Evolutionary conservation across 2,888 invertebrate species (phyloP), one percentile per base, ranked within the genome.

Genomic region (Holacanthella duospinosa): DNA sequence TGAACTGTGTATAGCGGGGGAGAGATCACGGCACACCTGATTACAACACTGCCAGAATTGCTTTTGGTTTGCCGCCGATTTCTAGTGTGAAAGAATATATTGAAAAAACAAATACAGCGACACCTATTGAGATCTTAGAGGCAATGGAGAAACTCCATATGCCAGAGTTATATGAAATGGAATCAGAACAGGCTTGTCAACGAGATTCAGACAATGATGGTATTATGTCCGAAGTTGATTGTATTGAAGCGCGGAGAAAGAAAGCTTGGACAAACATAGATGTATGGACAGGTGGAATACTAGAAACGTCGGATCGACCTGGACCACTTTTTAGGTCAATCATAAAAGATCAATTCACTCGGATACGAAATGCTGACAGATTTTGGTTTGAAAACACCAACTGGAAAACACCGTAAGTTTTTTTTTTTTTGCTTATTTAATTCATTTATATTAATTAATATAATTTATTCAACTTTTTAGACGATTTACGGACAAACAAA

Each of bases 381-480:
- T 83, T 83, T 75, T 83, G 83, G 83, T 83, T 79, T 74, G 80
- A 81, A 71, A 83, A 83, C 74, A 63, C 16, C 1, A 66, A 70
- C 9, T 71, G 72, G 72, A 71, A 70, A 59, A 62, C 48, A 3
- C 61, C 57, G 72, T 68, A 66, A 66, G 61, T 1, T 21, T 29
- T n/a, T n/a, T n/a, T n/a, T n/a, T n/a, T n/a, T n/a, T n/a, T n/a
- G n/a, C n/a, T n/a, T n/a, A n/a, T n/a, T n/a, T n/a, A n/a, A n/a
- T n/a, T n/a, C n/a, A n/a, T 6, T 55, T 48, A 21, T 24, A 12
- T 9, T 43, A 9, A 9, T 58, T 28, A 21, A 59, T 43, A 43
- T 9, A 28, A n/a, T n/a, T 48, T 48, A n/a, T n/a, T n/a, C n/a
- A n/a, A n/a, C n/a, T n/a, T 64, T 64, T 19, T 71, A 82, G 82